Conservation (phyloP, 2,888 invertebrate genomes). For the Portevinia maculata region DNA sequence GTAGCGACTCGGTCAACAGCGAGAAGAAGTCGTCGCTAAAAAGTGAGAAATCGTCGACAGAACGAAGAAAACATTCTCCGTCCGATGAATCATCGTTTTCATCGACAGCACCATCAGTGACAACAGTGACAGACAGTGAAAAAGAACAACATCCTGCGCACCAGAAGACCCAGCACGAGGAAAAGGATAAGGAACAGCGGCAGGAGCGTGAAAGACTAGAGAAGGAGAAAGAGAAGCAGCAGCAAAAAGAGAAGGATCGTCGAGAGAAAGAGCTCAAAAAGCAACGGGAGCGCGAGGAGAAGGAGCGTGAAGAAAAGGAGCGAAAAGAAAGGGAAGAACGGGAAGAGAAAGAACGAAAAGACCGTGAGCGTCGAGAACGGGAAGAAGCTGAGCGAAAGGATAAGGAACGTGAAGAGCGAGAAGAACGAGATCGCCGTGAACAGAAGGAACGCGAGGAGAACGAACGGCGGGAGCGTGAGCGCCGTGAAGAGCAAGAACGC, state of each 20-base stretch:
- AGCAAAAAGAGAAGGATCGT: slow-evolving; percentile 72
- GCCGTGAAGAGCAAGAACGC: slow-evolving; percentile 78
- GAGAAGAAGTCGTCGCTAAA: slow-evolving; percentile 77
- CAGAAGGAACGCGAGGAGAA: slow-evolving; percentile 78
- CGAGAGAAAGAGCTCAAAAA: slow-evolving; percentile 75
- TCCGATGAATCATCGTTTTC: slow-evolving; percentile 64
- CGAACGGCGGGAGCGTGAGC: slow-evolving; percentile 76
- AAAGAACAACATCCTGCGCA: slow-evolving; percentile 64
- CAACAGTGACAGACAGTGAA: slow-evolving; percentile 70
- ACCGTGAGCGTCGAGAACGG: slow-evolving; percentile 49
- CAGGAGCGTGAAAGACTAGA: slow-evolving; percentile 77
- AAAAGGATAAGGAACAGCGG: slow-evolving; percentile 76
- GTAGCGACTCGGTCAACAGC: slow-evolving; percentile 74
- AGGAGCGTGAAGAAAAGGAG: slow-evolving; percentile 77
- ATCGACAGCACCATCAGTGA: slow-evolving; percentile 75
- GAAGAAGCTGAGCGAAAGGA: slow-evolving; percentile 76
- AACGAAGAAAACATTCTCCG: slow-evolving; percentile 78
- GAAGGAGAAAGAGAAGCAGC: slow-evolving; percentile 76
- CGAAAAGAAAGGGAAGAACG: slow-evolving; percentile 76
- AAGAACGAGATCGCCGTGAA: slow-evolving; percentile 78
- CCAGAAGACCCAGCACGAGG: slow-evolving; percentile 73
- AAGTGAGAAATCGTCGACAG: slow-evolving; percentile 75
- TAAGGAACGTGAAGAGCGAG: slow-evolving; percentile 76
- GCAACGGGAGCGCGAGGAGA: slow-evolving; percentile 74
- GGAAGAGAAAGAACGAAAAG: slow-evolving; percentile 75